Conservation (phyloP, 64 coral and sea anemone species). For the Porites australiensis region DNA sequence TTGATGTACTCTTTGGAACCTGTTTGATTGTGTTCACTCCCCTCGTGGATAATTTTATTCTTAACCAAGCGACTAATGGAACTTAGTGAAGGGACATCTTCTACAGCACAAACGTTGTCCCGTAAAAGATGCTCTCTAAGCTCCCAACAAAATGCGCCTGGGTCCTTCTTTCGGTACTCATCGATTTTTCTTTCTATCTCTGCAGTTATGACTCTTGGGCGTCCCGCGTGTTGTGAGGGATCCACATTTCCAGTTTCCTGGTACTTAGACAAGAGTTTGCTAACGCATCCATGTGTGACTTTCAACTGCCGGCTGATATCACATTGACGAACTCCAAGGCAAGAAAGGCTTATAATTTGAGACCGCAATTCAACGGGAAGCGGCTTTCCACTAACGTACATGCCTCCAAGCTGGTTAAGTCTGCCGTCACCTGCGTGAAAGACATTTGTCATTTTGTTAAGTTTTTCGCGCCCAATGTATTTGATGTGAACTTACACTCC, state of each 20-base stretch:
- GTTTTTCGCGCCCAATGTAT: no score
- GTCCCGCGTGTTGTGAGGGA: constrained; percentile 50
- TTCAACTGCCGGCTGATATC: constrained; percentile 85
- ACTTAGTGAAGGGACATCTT: constrained; percentile 36
- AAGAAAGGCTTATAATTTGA: constrained; percentile 78
- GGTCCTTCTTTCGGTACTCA: constrained; percentile 57
- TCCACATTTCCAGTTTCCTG: constrained; percentile 86
- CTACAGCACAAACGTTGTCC: constrained; percentile 36
- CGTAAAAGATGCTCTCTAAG: constrained; percentile 45
- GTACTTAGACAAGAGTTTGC: constrained; percentile 85
- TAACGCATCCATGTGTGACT: constrained; percentile 90
- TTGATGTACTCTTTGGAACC: not conserved
- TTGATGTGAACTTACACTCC: no score
- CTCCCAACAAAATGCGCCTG: constrained; percentile 69
- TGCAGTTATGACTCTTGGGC: constrained; percentile 56
- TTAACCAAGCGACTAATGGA: constrained; percentile 68
- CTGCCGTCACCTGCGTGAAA: constrained; percentile 69
- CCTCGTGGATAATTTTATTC: constrained; percentile 53
- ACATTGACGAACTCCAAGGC: constrained; percentile 81
- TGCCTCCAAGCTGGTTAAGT: constrained; percentile 84
- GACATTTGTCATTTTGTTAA: no score
- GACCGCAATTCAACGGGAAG: constrained; percentile 68
- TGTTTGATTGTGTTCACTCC: not conserved
- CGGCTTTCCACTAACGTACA: constrained; percentile 85
- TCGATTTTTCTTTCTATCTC: constrained; percentile 74